Conservation (phyloP, 2,888 invertebrate species). For the Julus scandinavius region DNA sequence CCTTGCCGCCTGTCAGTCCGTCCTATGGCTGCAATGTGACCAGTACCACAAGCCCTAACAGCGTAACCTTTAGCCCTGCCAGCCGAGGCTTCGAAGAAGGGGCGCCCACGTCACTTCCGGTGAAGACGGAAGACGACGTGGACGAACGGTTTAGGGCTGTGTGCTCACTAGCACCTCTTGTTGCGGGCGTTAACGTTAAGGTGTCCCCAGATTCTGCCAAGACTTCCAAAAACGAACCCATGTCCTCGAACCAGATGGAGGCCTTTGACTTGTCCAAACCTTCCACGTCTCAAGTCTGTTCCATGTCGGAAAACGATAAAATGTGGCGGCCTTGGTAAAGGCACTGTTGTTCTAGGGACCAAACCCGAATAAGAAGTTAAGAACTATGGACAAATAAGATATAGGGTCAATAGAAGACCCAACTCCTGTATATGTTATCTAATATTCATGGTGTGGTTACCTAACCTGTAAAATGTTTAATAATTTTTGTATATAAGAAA, state of each 20-base stretch:
- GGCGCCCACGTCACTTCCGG: not conserved
- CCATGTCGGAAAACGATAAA: slow-evolving; percentile 72
- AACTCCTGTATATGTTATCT: not conserved
- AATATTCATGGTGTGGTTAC: not conserved
- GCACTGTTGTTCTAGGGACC: not conserved
- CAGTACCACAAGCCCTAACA: slow-evolving; percentile 55
- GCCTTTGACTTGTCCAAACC: slow-evolving; percentile 53
- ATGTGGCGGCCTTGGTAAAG: slow-evolving; percentile 83
- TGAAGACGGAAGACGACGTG: slow-evolving; percentile 37
- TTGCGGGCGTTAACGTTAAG: not conserved
- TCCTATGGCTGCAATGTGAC: slow-evolving; percentile 53
- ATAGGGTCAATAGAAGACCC: not conserved
- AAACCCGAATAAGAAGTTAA: not conserved
- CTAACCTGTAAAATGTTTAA: not conserved
- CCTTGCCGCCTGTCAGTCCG: not conserved
- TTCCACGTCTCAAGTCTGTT: slow-evolving; percentile 51
- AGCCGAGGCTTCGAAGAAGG: not conserved
- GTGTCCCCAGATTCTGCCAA: slow-evolving; percentile 1
- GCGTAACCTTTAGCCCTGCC: not conserved
- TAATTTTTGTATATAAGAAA: slow-evolving; percentile 5
- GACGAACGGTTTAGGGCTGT: not conserved
- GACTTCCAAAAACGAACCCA: not conserved
- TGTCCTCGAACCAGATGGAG: slow-evolving; percentile 40
- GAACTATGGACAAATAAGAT: not conserved
- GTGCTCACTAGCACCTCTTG: not conserved